Evolutionary conservation across 2,888 invertebrate genomes (phyloP), one percentile per base, ranked within the genome.

Genomic region (Catocala sponsa): DNA sequence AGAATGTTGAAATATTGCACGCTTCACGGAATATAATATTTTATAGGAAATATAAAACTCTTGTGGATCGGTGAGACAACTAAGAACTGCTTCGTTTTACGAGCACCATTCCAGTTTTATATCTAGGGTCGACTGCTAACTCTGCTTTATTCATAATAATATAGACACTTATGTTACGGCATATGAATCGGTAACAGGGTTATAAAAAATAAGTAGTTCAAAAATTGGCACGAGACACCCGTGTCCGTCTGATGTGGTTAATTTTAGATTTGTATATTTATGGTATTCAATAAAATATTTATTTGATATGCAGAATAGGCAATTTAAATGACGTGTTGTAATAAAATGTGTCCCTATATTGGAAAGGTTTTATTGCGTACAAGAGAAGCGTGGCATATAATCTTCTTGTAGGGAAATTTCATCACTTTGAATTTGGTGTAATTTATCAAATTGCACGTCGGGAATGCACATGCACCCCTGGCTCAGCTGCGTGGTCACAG

Each of bases 361-460:
- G 66, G 60, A 42, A 54, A 55, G 44, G 59, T 69, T 75, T 75
- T 73, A 77, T 81, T 80, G 65, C 68, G 62, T 63, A 64, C 65
- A 68, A 76, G 72, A 74, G 62, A 66, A 69, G 54, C 60, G 65
- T 47, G 68, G 79, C 65, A 65, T 74, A 83, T 85, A 86, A 88
- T 88, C 83, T 84, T 72, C 76, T 82, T 73, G 76, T 75, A 81
- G 81, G 82, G 85, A 75, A 86, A 86, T 90, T 88, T 88, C 87
- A 88, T 90, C 87, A 87, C 81, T 80, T 83, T 80, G 84, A 83
- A 89, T 90, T 87, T 76, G 81, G 88, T 86, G 88, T 91, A 92
- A 93, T 93, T 92, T 91, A 92, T 91, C 89, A 92, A 92, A 91
- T 91, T 88, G 88, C 84, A 77, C 72, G 74, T 68, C 72, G 80